A percentile compares a stretch with the other conserved stretches of the same genome.
Conservation (phyloP, 2,113 vertebrate species). For the Microtus montanus region DNA sequence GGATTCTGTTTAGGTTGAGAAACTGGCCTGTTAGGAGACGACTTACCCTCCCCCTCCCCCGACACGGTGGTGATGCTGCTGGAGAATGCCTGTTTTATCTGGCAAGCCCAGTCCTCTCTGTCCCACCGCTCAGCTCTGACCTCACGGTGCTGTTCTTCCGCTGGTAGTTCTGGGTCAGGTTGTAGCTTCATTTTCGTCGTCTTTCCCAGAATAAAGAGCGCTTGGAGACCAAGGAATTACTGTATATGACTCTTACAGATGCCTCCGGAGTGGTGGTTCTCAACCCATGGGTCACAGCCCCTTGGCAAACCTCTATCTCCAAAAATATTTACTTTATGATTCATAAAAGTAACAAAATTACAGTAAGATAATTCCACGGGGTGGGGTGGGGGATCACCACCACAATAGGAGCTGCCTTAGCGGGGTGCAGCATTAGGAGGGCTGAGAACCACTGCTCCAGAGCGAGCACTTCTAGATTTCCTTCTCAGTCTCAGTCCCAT, state of each 20-base stretch:
- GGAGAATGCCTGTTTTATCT: slow-evolving; percentile 53
- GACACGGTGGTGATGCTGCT: slow-evolving; percentile 39
- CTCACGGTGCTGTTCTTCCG: slow-evolving; percentile 57
- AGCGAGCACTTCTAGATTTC: background rate
- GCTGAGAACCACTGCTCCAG: background rate
- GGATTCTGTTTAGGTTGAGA: slow-evolving; percentile 43
- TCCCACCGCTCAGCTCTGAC: slow-evolving; percentile 41
- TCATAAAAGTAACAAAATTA: background rate
- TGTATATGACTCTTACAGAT: background rate
- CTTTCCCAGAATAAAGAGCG: background rate
- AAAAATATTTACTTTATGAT: background rate
- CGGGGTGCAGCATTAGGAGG: background rate
- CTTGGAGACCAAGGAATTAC: background rate
- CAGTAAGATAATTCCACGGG: background rate
- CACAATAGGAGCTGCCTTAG: background rate
- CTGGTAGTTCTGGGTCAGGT: slow-evolving; percentile 36
- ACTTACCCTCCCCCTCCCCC: background rate
- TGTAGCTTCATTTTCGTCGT: slow-evolving; percentile 40
- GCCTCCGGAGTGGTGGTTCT: background rate
- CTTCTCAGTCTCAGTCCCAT: background rate
- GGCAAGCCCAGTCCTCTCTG: slow-evolving; percentile 44
- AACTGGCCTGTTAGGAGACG: background rate
- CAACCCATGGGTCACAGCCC: background rate
- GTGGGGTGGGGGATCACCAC: background rate
- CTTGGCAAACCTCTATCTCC: background rate